Evolutionary conservation across 2,888 invertebrate species (phyloP), one percentile per base, ranked within the genome.

Genomic region (Artemia sp.): DNA sequence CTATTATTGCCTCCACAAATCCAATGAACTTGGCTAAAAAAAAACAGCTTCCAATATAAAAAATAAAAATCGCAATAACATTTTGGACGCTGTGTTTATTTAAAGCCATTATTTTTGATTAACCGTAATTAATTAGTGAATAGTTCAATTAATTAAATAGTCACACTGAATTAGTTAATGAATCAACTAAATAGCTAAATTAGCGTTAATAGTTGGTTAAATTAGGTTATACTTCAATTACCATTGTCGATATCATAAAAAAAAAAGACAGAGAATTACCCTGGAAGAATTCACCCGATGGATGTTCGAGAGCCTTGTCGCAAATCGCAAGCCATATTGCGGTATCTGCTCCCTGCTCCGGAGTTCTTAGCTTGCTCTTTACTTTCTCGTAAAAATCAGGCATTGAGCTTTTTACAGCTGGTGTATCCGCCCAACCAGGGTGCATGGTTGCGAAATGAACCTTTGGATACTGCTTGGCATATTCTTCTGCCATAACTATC

Each of bases 361-460:
- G 74, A 7, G 78, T 78, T 52, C 81, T 74, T 69, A 81, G 74
- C 52, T 75, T 74, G 51, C 77, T 75, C 75, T 80, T 78, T 78
- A 80, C 79, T 70, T 77, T 78, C n/a, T 75, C 75, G 74, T 80
- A 77, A 72, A 81, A 81, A 50, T 77, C 77, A 0, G 78, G 77
- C 76, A 78, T 77, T 7, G 80, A 75, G 9, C 74, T 72, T 68
- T 73, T 70, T 12, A 77, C 75, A 14, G 76, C 79, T 70, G 79
- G 79, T n/a, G 80, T 81, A 72, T 79, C 80, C 6, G 79, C 79
- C 81, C 81, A 81, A 12, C 81, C 81, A 19, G 81, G 81, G 72
- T 81, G 81, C 80, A 80, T 79, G 24, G 76, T 74, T 12, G 78
- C 79, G 74, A 80, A 81, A 74, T 79, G 79, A 51, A 81, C 74